phyloP scores from a whole-genome alignment of 2,888 invertebrate genomes.

The Dasysyrphus tricinctus region DNA sequence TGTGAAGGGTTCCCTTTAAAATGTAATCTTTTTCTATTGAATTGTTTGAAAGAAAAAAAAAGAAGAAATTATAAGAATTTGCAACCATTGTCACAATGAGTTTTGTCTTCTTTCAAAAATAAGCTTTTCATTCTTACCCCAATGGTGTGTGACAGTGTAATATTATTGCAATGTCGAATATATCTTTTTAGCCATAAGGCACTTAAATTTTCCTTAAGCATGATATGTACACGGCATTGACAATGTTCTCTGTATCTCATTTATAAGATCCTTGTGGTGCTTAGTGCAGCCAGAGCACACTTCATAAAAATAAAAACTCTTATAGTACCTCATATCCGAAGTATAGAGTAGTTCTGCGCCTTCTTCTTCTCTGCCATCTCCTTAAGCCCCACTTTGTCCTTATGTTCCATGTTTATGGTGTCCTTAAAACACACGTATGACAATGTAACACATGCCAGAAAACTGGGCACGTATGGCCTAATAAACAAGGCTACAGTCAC shows the following conservation, averaged over 20 bases:
- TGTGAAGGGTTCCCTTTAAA: background rate
- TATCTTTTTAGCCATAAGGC: conserved; percentile 20
- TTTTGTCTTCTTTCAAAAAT: background rate
- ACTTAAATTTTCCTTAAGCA: conserved; percentile 55
- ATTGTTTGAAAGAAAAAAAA: background rate
- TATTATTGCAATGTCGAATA: conserved; percentile 32
- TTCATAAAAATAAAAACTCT: conserved; percentile 65
- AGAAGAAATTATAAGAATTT: background rate
- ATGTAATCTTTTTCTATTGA: background rate
- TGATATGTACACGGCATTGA: background rate
- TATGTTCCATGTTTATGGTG: conserved; percentile 43
- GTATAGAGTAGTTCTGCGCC: conserved; percentile 9
- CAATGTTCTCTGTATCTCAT: conserved; percentile 12
- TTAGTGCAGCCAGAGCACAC: conserved; percentile 65
- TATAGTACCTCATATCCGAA: conserved; percentile 44
- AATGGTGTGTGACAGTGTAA: conserved; percentile 29
- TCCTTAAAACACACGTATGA: conserved; percentile 64
- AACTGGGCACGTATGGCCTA: conserved; percentile 67
- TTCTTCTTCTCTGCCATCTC: conserved; percentile 2
- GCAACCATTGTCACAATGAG: background rate
- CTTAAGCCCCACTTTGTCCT: background rate
- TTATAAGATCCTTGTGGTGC: conserved; percentile 32
- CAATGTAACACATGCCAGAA: conserved; percentile 68
- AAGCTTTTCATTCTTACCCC: background rate
- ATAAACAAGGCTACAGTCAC: conserved; percentile 61